Percentiles rank a stretch among this genome's conserved stretches.
These are phyloP conservation scores for Drosophila neutralis DNA, from an alignment of 2,888 invertebrate species.

Conservation along the genomic window DNA sequence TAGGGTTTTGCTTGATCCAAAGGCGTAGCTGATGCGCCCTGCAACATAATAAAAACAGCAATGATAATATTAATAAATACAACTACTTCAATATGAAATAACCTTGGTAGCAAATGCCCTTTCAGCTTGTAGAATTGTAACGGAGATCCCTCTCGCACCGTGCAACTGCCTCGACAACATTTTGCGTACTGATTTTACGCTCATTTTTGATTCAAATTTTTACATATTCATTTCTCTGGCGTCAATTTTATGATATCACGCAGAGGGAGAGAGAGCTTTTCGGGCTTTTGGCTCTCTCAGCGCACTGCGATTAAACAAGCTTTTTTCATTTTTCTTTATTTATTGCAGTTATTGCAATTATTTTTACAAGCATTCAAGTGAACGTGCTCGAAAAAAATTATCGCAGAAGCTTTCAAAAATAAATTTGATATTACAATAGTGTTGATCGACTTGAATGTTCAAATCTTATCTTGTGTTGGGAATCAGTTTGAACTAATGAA, in stretches of 20 bases:
- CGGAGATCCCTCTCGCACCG: conserved; percentile 28
- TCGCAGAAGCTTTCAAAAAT: not conserved
- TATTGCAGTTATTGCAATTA: not conserved
- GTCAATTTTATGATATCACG: conserved; percentile 7
- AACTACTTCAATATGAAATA: not conserved
- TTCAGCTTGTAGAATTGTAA: conserved; percentile 11
- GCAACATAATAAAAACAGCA: not conserved
- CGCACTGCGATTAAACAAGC: conserved; percentile 32
- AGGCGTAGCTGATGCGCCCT: conserved; percentile 19
- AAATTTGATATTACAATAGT: not conserved
- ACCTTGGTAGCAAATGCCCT: conserved; percentile 41
- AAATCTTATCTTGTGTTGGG: not conserved
- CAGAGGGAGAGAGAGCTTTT: conserved; percentile 55
- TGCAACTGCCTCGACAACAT: conserved; percentile 60
- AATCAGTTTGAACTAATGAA: not conserved
- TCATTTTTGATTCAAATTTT: conserved; percentile 6
- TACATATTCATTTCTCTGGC: conserved; percentile 21
- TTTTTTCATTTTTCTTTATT: conserved; percentile 8
- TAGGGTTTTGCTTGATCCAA: conserved; percentile 73
- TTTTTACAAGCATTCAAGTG: not conserved
- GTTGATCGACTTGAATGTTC: not conserved
- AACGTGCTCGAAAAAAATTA: not conserved
- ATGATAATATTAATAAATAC: not conserved
- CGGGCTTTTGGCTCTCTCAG: conserved; percentile 45
- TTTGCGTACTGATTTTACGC: conserved; percentile 51